A percentile compares a stretch with the other conserved stretches of the same genome.
phyloP scores from a whole-genome alignment of 2,888 invertebrate genomes.

The Zonitis immaculata region DNA sequence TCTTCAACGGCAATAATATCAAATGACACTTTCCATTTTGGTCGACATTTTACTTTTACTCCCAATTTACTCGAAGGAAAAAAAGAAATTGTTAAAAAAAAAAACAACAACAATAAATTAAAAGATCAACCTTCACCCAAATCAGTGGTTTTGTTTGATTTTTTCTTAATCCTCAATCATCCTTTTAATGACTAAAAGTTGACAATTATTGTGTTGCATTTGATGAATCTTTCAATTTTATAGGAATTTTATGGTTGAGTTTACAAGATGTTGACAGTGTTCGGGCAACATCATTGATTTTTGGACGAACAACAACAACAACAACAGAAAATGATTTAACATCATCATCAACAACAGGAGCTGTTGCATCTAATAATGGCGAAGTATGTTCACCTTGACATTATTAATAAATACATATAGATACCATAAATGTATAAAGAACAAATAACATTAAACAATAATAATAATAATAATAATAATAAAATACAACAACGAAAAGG shows the following conservation, averaged over 20 bases:
- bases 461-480: too few relatives aligned
- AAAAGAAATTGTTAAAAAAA: too few relatives aligned
- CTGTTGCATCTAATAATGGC: background rate
- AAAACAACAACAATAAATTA: background rate
- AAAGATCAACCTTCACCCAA: constrained; percentile 17
- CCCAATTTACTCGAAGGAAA: too few relatives aligned
- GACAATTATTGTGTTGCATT: constrained; percentile 8
- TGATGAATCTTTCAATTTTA: constrained; percentile 12
- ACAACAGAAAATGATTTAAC: constrained; percentile 42
- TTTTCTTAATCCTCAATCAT: constrained; percentile 8
- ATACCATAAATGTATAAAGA: too few relatives aligned
- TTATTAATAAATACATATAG: too few relatives aligned
- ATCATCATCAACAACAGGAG: constrained; percentile 7
- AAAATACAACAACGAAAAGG: too few relatives aligned
- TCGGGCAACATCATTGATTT: constrained; percentile 59
- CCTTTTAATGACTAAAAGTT: background rate
- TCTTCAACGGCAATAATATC: background rate
- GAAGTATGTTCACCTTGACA: background rate
- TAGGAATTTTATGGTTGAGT: constrained; percentile 50
- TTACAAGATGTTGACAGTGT: constrained; percentile 53
- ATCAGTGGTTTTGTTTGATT: background rate
- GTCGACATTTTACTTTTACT: constrained; percentile 18
- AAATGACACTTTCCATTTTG: constrained; percentile 19
- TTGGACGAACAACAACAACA: constrained; percentile 54
- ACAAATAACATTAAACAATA: too few relatives aligned